Evolutionary conservation across 2,113 vertebrate species (phyloP).

Genomic region (Saccopteryx bilineata): DNA sequence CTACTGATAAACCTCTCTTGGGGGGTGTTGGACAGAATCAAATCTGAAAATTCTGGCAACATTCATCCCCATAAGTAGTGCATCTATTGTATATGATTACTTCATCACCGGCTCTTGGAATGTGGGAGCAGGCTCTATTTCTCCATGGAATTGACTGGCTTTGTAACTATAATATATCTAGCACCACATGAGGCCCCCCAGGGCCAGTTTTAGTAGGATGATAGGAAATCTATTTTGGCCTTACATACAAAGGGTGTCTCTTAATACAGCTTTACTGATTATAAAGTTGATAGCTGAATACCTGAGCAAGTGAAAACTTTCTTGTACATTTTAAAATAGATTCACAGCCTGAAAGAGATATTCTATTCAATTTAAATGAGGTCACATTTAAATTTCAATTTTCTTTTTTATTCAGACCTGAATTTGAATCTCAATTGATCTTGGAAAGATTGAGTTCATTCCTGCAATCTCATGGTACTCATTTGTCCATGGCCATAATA

Average conservation of each 20-base stretch:
- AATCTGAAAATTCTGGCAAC: not conserved
- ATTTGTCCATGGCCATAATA: not conserved
- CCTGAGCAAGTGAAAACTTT: not conserved
- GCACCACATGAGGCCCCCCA: not conserved
- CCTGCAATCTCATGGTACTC: not conserved
- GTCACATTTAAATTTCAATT: not conserved
- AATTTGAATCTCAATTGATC: not conserved
- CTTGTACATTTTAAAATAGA: not conserved
- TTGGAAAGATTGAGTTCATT: not conserved
- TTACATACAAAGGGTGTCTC: not conserved
- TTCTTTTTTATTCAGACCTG: not conserved
- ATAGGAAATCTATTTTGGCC: not conserved
- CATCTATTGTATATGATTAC: not conserved
- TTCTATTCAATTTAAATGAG: not conserved
- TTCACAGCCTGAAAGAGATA: not conserved
- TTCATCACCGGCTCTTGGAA: not conserved
- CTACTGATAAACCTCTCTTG: not conserved
- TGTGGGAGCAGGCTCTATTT: not conserved
- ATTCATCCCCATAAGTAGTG: not conserved
- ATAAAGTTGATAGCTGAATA: not conserved
- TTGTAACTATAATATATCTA: not conserved
- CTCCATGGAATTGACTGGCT: not conserved
- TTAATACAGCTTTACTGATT: not conserved
- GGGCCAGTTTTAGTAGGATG: not conserved
- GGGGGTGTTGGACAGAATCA: not conserved